Evolutionary conservation across 2,888 invertebrate species (phyloP).

Genomic region (Hemistola chrysoprasaria): DNA sequence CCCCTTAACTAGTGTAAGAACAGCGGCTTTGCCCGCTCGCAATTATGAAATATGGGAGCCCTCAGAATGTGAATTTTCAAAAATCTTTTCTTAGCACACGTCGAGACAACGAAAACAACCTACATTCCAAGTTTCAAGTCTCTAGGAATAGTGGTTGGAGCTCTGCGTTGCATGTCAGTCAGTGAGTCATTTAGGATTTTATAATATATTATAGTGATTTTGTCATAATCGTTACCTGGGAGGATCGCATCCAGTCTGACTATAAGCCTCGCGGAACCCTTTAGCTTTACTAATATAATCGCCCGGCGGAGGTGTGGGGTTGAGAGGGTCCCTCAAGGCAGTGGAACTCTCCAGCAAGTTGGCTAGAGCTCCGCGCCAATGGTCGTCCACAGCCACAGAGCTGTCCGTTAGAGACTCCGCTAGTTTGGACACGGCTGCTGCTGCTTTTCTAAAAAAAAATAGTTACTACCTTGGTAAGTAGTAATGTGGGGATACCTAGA

Average conservation of each 20-base stretch:
- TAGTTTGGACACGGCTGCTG: constrained; percentile 50
- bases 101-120: no score
- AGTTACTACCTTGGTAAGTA: no score
- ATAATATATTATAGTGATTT: not conserved
- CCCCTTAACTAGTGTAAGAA: no score
- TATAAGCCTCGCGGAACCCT: constrained; percentile 85
- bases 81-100: no score
- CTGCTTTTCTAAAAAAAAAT: constrained; percentile 52
- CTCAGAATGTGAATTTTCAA: no score
- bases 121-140: no score
- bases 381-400: constrained; percentile 36
- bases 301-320: constrained; percentile 83
- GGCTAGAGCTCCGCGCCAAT: constrained; percentile 81
- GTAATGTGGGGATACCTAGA: no score
- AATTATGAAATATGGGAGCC: no score
- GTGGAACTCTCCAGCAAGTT: constrained; percentile 84
- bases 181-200: no score
- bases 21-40: no score
- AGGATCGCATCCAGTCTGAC: constrained; percentile 86
- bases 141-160: no score
- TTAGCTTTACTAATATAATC: constrained; percentile 85
- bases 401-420: constrained; percentile 39
- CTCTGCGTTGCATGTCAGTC: no score
- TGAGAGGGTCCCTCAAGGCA: constrained; percentile 74
- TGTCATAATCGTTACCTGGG: constrained; percentile 67